Evolutionary conservation across 2,797 vertebrate genomes (phyloP).

Genomic region (Hydrocynus forskahlii): DNA sequence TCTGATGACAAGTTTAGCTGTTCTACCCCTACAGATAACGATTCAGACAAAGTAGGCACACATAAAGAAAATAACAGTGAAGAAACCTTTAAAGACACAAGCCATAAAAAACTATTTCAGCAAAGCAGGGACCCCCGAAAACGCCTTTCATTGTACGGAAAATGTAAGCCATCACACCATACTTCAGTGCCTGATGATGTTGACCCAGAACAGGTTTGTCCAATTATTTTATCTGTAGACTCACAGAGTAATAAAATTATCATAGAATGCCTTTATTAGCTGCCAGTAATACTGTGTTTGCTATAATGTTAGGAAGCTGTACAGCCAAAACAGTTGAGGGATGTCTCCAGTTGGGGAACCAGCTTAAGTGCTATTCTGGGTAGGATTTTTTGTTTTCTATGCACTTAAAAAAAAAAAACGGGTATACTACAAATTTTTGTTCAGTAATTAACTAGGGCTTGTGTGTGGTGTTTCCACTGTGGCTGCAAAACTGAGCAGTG

Average conservation of each 20-base stretch:
- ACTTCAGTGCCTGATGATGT: conserved; percentile 1
- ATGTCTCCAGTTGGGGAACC: background rate
- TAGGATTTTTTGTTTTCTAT: background rate
- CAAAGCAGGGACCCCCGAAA: conserved; percentile 20
- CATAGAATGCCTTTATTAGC: background rate
- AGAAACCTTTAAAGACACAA: background rate
- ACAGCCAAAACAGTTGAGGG: conserved; percentile 14
- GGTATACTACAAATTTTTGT: background rate
- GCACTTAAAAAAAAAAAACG: too few relatives aligned
- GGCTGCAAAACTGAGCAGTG: conserved; percentile 71
- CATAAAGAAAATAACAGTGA: background rate
- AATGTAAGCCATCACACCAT: background rate
- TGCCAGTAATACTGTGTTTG: background rate
- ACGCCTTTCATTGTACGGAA: conserved; percentile 27
- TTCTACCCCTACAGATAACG: background rate
- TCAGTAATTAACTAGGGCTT: background rate
- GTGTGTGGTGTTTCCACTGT: conserved; percentile 68
- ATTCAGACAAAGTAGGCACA: conserved; percentile 9
- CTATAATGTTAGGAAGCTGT: conserved; percentile 41
- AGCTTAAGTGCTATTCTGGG: conserved; percentile 3
- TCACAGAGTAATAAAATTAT: background rate
- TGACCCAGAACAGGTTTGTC: conserved; percentile 18
- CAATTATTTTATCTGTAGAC: background rate
- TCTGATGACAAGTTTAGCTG: background rate
- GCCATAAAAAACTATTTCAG: conserved; percentile 16